Evolutionary conservation across 2,888 invertebrate genomes (phyloP), one percentile per base, ranked within the genome.

Genomic region (Aelia acuminata): DNA sequence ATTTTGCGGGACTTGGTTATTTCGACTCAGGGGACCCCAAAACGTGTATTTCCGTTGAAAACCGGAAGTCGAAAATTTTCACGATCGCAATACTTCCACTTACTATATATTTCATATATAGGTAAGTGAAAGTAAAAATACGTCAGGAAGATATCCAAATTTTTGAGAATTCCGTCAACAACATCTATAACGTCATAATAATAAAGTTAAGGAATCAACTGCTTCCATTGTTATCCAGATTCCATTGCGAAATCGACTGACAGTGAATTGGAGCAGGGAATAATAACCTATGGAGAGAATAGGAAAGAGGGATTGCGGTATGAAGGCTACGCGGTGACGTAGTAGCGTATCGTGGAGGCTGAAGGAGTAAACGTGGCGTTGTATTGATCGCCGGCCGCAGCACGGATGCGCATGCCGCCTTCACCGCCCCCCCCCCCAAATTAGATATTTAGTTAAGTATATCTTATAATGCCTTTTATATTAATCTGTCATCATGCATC

Each of bases 401-500:
- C 18, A 15, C 5, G 18, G 31, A 22, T 35, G 63, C 63, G 35
- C 35, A 35, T 35, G 35, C 18, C 63, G n/a, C 63, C 5, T 15
- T 35, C 31, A 1, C n/a, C 18, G 18, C 31, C 63, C 63, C 35
- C 35, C 63, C 35, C 63, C 35, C 31, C 63, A 70, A 70, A 70
- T 70, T 70, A 70, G 63, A 70, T 70, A 70, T 70, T 70, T 70
- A 70, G 63, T 70, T 70, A n/a, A n/a, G n/a, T n/a, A 70, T 70
- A 70, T 70, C 63, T 70, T 70, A 70, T 70, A 70, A 31, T 31
- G 63, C 35, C 63, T 70, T 26, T 70, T 70, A 70, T 70, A 70
- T 70, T 70, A 35, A 70, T 70, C 63, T 70, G 63, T 35, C 63
- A 35, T 13, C 31, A 35, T 31, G 35, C 5, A 22, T 3, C 7